phyloP scores from a whole-genome alignment of 2,888 invertebrate species.

The Phyllotreta striolata region DNA sequence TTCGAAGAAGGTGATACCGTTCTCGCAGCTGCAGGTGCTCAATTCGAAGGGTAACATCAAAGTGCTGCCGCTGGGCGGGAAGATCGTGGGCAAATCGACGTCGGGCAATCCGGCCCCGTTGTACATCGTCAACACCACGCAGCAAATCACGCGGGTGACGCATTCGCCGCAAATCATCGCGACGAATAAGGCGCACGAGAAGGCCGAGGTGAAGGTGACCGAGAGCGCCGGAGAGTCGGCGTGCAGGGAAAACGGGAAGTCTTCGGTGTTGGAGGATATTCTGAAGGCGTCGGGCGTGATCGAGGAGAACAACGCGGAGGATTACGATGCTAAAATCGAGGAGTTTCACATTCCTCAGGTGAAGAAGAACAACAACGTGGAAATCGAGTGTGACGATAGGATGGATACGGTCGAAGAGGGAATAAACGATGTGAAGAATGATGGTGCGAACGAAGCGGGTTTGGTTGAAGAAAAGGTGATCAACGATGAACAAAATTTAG shows the following conservation, averaged over 20 bases:
- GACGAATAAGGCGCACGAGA: conserved; percentile 30
- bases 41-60: conserved; percentile 59
- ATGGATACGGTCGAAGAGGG: conserved; percentile 1
- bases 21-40: conserved; percentile 58
- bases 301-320: conserved; percentile 40
- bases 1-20: conserved; percentile 57
- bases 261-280: conserved; percentile 44
- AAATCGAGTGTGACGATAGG: conserved; percentile 5
- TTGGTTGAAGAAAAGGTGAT: not conserved
- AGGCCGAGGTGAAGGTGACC: conserved; percentile 11
- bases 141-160: conserved; percentile 33
- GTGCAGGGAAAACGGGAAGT: conserved; percentile 44
- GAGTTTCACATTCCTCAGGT: conserved; percentile 46
- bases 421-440: not conserved
- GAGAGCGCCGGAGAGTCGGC: conserved; percentile 4
- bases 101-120: conserved; percentile 50
- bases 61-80: conserved; percentile 57
- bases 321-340: conserved; percentile 48
- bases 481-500: not conserved
- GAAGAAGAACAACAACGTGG: conserved; percentile 11
- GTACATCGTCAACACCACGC: conserved; percentile 52
- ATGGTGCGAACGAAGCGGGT: not conserved
- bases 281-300: conserved; percentile 44
- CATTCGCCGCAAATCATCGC: conserved; percentile 26
- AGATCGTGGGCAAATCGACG: conserved; percentile 55